These are phyloP conservation scores for Pararge aegeria DNA, from an alignment of 1,140 invertebrate species.

Conservation along the genomic window DNA sequence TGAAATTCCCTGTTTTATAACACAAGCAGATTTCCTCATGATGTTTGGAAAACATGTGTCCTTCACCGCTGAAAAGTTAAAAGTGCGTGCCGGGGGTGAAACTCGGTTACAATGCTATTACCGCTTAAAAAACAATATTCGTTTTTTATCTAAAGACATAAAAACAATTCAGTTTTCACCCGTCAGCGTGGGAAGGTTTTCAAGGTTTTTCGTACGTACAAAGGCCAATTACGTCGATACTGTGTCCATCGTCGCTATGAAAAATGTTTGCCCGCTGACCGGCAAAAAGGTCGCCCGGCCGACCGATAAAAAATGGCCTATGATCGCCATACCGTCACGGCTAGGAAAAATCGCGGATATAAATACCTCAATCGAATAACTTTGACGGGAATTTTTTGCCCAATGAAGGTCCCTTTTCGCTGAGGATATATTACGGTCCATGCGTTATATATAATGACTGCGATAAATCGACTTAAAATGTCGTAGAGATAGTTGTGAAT, in stretches of 20 bases:
- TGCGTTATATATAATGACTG: constrained; percentile 5
- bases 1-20: too few species aligned
- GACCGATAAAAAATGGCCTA: constrained; percentile 38
- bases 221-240: constrained; percentile 54
- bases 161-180: constrained; percentile 13
- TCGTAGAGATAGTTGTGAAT: too few species aligned
- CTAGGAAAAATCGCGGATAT: constrained; percentile 32
- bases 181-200: constrained; percentile 37
- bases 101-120: too few species aligned
- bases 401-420: constrained; percentile 14
- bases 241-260: constrained; percentile 44
- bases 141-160: too few species aligned
- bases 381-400: constrained; percentile 19
- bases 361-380: constrained; percentile 32
- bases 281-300: constrained; percentile 15
- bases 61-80: too few species aligned
- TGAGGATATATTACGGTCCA: constrained; percentile 23
- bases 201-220: constrained; percentile 51
- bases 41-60: too few species aligned
- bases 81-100: too few species aligned
- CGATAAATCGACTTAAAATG: too few species aligned
- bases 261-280: constrained; percentile 44
- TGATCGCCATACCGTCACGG: constrained; percentile 33
- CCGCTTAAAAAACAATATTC: too few species aligned
- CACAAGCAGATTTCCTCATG: too few species aligned